Evolutionary conservation across 2,888 invertebrate genomes (phyloP), one percentile per base, ranked within the genome.

Genomic region (Gisinianus flammeolus): DNA sequence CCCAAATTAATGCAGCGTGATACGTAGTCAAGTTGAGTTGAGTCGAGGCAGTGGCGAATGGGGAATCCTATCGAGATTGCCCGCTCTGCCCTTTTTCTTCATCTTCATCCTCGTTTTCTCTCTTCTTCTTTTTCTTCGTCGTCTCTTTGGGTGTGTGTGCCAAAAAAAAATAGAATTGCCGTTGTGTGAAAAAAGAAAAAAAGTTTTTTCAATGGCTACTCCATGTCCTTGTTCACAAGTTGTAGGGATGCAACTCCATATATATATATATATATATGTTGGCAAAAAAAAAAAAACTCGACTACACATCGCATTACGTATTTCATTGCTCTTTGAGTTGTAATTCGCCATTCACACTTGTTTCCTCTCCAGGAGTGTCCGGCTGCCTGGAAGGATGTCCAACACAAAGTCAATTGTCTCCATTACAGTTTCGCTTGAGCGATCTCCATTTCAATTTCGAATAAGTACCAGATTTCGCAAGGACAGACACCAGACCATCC

Each of bases 1-100:
- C 72, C 70, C 70, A 79, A 79, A 79, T 79, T 79, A 79, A 79
- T 79, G 79, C 79, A 79, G 75, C 79, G 79, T 79, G 79, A 79
- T 76, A 79, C 75, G 79, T 76, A 79, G 71, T 62, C 56, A 64
- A 66, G 74, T 68, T 58, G 35, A 73, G 56, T 74, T 68, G 12
- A 44, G 44, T 44, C 2, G 19, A 44, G 44, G 44, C 19, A 44
- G 44, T 44, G 26, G 54, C 54, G 54, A 54, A 54, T 54, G 54
- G 8, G n/a, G n/a, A n/a, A 19, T 44, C 16, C 24, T 26, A 24
- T 79, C 69, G 70, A 75, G 56, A 62, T 71, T 73, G 66, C 58
- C 69, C 67, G 26, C 26, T 26, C 26, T 10, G 66, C 28, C 73
- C 66, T 67, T 77, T 73, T 72, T 44, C 54, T 71, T 35, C 58